Evolutionary conservation across 2,888 invertebrate genomes (phyloP).

Genomic region (Tetranychus piercei): DNA sequence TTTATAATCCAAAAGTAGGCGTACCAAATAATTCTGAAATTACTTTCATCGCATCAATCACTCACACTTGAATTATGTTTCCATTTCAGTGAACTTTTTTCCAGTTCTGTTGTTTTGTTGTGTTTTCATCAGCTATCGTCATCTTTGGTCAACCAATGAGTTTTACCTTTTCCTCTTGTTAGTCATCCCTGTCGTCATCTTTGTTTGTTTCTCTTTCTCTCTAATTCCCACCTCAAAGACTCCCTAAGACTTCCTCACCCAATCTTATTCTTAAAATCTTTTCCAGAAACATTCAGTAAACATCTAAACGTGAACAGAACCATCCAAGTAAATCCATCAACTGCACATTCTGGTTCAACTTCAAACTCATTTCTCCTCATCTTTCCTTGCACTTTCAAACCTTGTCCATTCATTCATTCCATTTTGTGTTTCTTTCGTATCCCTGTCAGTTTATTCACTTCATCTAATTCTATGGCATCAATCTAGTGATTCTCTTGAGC

Average conservation of each 20-base stretch:
- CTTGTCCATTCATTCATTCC: no score
- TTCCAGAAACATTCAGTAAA: background rate
- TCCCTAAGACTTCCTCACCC: background rate
- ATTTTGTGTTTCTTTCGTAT: no score
- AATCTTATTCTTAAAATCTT: background rate
- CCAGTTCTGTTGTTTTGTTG: background rate
- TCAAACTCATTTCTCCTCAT: no score
- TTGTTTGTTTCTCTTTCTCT: background rate
- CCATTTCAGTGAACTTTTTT: background rate
- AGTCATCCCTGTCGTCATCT: background rate
- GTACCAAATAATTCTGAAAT: background rate
- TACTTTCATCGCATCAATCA: background rate
- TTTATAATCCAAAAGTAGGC: background rate
- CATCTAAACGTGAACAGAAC: background rate
- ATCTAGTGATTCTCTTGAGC: no score
- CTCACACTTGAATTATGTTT: background rate
- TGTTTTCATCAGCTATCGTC: no score
- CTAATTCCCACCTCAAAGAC: background rate
- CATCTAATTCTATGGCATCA: no score
- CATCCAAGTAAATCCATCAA: no score
- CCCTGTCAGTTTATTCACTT: no score
- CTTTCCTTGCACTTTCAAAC: no score
- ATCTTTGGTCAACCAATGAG: no score
- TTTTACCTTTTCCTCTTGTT: background rate
- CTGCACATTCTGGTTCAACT: no score